These are phyloP conservation scores for Alexandromys oeconomus DNA, from an alignment of 2,797 vertebrate genomes.

Conservation along the genomic window DNA sequence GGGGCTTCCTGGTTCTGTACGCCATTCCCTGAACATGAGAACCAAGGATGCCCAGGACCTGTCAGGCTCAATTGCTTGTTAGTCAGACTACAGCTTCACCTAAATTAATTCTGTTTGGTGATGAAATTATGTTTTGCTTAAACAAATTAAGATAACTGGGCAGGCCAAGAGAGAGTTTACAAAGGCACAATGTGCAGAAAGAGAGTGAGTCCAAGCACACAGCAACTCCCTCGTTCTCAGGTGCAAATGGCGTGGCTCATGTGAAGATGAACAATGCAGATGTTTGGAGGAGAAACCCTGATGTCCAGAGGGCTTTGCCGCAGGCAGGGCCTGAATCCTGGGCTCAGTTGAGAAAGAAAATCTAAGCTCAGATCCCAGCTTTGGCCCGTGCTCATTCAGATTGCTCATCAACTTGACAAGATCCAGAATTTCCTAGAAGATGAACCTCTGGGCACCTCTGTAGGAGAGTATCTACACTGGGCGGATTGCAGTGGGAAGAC, in stretches of 20 bases:
- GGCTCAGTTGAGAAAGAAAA: background rate
- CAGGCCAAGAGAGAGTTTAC: background rate
- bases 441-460: background rate
- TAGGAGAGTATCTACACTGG: background rate
- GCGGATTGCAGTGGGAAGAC: background rate
- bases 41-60: background rate
- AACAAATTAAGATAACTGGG: background rate
- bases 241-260: background rate
- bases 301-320: background rate
- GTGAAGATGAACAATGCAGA: background rate
- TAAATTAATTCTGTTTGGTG: background rate
- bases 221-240: background rate
- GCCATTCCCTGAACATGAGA: background rate
- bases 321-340: background rate
- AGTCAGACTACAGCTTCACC: background rate
- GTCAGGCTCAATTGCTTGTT: background rate
- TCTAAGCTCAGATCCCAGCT: background rate
- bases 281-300: background rate
- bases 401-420: background rate
- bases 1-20: background rate
- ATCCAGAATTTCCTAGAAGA: background rate
- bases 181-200: background rate
- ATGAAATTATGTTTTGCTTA: constrained; percentile 38
- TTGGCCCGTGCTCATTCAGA: background rate
- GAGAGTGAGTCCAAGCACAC: background rate